Evolutionary conservation across 64 coral and sea anemone genomes (phyloP), one percentile per base, ranked within the genome.

Genomic region (Actinia equina): DNA sequence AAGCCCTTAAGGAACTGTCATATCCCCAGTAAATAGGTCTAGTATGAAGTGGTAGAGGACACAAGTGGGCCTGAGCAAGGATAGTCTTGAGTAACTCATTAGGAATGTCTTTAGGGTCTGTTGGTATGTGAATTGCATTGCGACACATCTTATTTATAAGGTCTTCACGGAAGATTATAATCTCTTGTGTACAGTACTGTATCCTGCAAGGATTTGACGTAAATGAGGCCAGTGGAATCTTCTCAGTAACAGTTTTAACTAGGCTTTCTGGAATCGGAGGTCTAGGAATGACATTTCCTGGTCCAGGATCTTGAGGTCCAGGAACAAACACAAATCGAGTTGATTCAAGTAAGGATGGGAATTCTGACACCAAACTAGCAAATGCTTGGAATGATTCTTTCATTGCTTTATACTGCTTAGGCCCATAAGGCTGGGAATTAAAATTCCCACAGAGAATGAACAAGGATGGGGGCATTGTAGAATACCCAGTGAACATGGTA

Each of bases 361-460:
- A 99, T 74, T 99, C 97, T 57, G 91, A 54, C 30, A 95, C 89
- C 85, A 95, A 43, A 84, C 91, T 92, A 80, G 97, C 97, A 82
- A 99, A 88, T 76, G 91, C 55, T 58, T 93, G 85, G 82, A 95
- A 92, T 56, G 90, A 91, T 52, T 90, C 88, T 78, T 92, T 89
- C 6, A 95, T 63, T 45, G 83, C 91, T 30, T 86, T 92, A 69
- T 93, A 95, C 86, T 95, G 93, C 19, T 61, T 79, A 16, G 93
- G 77, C 0, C 97, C 97, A 93, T 93, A 93, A 22, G 97, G 91
- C 62, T 99, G 87, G 23, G 97, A 99, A 16, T 88, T 90, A 51
- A 99, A 99, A 85, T 99, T 95, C 20, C 97, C 97, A 71, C 97
- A 99, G 26, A 99, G 86, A 63, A 99, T 88, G 85, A 99, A 99